A percentile compares a stretch with the other conserved stretches of the same genome.
These are phyloP conservation scores for Amazona ochrocephala DNA, from an alignment of 2,797 vertebrate species.

Conservation along the genomic window DNA sequence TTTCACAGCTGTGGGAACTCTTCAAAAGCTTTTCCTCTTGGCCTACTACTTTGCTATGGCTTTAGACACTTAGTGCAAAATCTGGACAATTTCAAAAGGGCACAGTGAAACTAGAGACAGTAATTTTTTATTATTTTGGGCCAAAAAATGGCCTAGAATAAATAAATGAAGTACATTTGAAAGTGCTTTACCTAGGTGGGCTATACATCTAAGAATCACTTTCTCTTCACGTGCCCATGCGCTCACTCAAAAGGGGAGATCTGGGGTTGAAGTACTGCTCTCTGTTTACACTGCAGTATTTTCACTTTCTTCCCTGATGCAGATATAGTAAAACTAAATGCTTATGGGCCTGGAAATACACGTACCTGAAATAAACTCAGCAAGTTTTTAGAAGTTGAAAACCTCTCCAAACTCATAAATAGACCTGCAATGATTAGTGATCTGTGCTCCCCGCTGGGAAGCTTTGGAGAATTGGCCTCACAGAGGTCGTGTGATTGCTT, in stretches of 20 bases:
- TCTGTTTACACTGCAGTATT: constrained; percentile 70
- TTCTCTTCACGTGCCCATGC: constrained; percentile 32
- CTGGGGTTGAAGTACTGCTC: constrained; percentile 44
- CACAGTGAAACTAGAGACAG: constrained; percentile 85
- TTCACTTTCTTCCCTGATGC: constrained; percentile 69
- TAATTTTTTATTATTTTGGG: constrained; percentile 83
- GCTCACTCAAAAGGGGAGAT: constrained; percentile 62
- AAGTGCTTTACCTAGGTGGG: constrained; percentile 88
- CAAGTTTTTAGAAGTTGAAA: constrained; percentile 58
- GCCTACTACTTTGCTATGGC: constrained; percentile 79
- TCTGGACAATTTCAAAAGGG: constrained; percentile 85
- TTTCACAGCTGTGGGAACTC: constrained; percentile 91
- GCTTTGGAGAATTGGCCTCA: constrained; percentile 57
- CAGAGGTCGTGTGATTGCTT: constrained; percentile 61
- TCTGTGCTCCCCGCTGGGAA: constrained; percentile 30
- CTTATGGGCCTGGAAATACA: constrained; percentile 65
- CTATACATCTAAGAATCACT: constrained; percentile 82
- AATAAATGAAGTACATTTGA: constrained; percentile 86
- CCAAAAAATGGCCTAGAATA: constrained; percentile 86
- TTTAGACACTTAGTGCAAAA: constrained; percentile 82
- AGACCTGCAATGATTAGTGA: constrained; percentile 60
- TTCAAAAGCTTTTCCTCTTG: constrained; percentile 85
- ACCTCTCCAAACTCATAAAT: constrained; percentile 71
- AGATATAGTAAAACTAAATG: constrained; percentile 43
- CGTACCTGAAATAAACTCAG: constrained; percentile 75